These are phyloP conservation scores for Tridacna crocea DNA, from an alignment of 2,888 invertebrate species.

Conservation along the genomic window DNA sequence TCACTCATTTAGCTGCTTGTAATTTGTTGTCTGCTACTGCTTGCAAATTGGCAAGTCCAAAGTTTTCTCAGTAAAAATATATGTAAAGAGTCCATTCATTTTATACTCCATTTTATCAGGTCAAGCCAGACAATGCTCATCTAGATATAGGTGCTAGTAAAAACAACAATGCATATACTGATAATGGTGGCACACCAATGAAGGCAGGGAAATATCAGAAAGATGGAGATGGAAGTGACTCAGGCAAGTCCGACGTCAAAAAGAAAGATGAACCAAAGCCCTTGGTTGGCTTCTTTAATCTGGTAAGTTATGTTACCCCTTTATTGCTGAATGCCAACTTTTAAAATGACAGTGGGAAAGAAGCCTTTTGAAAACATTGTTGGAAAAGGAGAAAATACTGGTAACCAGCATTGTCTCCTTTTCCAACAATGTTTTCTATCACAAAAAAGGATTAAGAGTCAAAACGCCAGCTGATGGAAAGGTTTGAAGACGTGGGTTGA, in stretches of 20 bases:
- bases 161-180: slow-evolving; percentile 2
- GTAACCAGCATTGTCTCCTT: too few species aligned
- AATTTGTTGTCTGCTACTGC: too few species aligned
- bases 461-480: too few species aligned
- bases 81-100: background rate
- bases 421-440: too few species aligned
- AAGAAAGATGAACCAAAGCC: slow-evolving; percentile 29
- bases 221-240: slow-evolving; percentile 16
- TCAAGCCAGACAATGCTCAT: background rate
- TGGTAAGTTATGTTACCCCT: slow-evolving; percentile 13
- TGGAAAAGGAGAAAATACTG: too few species aligned
- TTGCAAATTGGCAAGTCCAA: too few species aligned
- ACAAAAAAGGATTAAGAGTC: too few species aligned
- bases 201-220: slow-evolving; percentile 4
- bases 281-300: slow-evolving; percentile 28
- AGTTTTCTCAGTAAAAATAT: too few species aligned
- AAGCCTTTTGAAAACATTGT: too few species aligned
- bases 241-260: slow-evolving; percentile 6
- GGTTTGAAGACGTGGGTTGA: too few species aligned
- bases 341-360: background rate
- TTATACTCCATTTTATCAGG: background rate
- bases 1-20: too few species aligned
- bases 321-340: background rate
- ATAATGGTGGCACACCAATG: slow-evolving; percentile 14
- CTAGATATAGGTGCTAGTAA: background rate